Conservation (phyloP, 2,113 vertebrate species). For the Cephalopterus ornatus region DNA sequence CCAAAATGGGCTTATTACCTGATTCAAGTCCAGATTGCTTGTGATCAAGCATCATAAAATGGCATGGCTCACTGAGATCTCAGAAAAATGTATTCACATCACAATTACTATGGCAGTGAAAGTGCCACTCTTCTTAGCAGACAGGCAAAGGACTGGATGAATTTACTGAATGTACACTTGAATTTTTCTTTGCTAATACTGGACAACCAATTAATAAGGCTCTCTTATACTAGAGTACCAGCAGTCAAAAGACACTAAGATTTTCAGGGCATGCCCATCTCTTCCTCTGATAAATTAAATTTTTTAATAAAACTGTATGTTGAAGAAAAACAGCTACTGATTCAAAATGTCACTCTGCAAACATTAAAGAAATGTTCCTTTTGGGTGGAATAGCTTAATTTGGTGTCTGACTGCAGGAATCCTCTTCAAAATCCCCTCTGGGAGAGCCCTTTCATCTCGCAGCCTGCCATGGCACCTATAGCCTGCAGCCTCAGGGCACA, state of each 20-base stretch:
- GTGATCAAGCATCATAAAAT: neutral
- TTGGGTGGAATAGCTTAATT: neutral
- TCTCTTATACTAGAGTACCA: neutral
- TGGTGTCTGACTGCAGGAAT: neutral
- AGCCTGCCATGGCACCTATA: accelerated
- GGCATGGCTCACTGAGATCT: neutral
- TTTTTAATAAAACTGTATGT: neutral
- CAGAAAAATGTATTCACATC: neutral
- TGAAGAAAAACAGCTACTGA: neutral
- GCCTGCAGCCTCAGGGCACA: neutral
- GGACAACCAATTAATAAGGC: neutral
- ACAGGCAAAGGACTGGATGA: neutral
- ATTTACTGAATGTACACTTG: neutral
- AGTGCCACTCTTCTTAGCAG: neutral
- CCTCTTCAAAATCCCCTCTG: neutral
- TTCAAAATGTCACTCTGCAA: neutral
- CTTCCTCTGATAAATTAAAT: neutral
- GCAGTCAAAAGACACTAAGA: neutral
- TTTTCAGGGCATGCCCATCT: neutral
- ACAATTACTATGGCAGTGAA: neutral
- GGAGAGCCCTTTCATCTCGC: neutral
- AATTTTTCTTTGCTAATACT: neutral
- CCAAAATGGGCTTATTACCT: neutral
- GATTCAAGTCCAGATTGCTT: neutral
- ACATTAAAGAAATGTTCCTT: neutral